Evolutionary conservation across 2,113 vertebrate species (phyloP).

Genomic region (Phrynosoma platyrhinos): DNA sequence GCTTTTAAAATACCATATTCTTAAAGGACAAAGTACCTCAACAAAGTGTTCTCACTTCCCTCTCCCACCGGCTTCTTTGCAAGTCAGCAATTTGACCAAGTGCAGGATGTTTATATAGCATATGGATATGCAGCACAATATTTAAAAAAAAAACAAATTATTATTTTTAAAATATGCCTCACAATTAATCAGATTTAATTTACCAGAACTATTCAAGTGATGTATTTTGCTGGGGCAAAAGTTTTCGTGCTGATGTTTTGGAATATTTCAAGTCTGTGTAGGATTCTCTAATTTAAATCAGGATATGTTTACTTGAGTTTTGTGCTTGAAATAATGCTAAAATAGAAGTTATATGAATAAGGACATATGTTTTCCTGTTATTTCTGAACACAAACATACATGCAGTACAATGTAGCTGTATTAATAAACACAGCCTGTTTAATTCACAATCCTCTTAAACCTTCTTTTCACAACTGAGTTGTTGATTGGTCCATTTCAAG

Average conservation of each 20-base stretch:
- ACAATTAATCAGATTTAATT: conserved; percentile 16
- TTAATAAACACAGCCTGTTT: neutral
- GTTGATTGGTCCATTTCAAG: neutral
- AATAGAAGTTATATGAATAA: neutral
- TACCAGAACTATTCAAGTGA: neutral
- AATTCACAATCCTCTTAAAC: neutral
- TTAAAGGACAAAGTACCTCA: neutral
- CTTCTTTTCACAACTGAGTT: neutral
- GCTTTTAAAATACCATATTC: neutral
- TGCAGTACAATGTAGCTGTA: neutral
- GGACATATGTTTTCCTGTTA: neutral
- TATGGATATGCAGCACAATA: conserved; percentile 1
- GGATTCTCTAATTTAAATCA: neutral
- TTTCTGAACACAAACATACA: neutral
- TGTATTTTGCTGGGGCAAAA: neutral
- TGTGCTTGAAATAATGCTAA: conserved; percentile 33
- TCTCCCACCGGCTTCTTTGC: neutral
- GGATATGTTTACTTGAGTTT: neutral
- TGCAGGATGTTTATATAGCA: neutral
- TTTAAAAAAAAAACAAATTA: neutral
- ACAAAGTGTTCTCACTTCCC: neutral
- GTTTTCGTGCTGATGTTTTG: conserved; percentile 13
- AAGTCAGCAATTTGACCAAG: neutral
- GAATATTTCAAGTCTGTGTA: neutral
- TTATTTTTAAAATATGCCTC: neutral